Evolutionary conservation across 2,888 invertebrate genomes (phyloP).

Genomic region (Sceliomorpha sp.): DNA sequence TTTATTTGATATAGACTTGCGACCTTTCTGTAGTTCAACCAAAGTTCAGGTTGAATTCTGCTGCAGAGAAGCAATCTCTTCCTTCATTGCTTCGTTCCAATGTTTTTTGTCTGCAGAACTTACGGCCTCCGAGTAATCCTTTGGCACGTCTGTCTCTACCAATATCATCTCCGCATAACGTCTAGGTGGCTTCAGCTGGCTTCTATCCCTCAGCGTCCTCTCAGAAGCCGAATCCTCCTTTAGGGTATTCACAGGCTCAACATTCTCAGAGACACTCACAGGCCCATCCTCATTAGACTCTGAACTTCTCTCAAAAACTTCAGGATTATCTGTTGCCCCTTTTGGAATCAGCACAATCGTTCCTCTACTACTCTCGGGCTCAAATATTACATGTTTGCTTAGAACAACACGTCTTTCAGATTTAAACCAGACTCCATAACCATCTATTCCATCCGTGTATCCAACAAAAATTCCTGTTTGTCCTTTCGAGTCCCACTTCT

Average conservation of each 20-base stretch:
- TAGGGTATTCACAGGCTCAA: no score
- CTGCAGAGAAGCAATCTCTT: conserved; percentile 27
- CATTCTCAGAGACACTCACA: conserved; percentile 7
- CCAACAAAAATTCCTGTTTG: conserved; percentile 32
- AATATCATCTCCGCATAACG: no score
- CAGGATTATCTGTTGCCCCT: background rate
- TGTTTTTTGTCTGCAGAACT: conserved; percentile 12
- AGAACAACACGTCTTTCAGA: conserved; percentile 18
- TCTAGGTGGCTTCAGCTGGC: conserved; percentile 9
- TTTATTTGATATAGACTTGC: conserved; percentile 21
- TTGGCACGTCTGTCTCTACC: conserved; percentile 6
- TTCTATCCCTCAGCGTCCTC: conserved; percentile 7
- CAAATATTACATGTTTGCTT: conserved; percentile 26
- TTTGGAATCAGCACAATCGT: conserved; percentile 11
- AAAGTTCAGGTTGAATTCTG: conserved; percentile 30
- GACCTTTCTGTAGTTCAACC: conserved; percentile 24
- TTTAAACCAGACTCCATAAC: conserved; percentile 30
- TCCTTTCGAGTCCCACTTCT: conserved; percentile 34
- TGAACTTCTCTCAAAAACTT: no score
- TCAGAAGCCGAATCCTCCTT: conserved; percentile 11
- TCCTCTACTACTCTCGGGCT: conserved; percentile 15
- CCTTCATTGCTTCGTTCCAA: conserved; percentile 26
- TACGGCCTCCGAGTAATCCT: conserved; percentile 19
- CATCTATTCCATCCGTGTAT: conserved; percentile 16
- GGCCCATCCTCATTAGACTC: background rate